phyloP scores from a whole-genome alignment of 1,140 invertebrate species.

The Calliphora vicina region DNA sequence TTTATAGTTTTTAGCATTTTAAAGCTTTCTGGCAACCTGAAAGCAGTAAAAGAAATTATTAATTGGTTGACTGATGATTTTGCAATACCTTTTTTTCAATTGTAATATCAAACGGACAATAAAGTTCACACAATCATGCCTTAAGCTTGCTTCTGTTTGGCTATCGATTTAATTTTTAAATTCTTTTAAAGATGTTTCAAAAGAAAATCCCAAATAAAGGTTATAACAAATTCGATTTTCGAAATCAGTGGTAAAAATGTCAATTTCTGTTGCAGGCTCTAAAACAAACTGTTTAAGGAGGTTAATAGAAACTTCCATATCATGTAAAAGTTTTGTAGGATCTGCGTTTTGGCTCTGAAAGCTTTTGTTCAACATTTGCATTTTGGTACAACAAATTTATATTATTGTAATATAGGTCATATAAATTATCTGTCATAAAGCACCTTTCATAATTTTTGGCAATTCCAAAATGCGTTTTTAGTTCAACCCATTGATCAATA shows the following conservation, averaged over 20 bases:
- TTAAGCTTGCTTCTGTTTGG: neutral
- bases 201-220: neutral
- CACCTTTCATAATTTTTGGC: neutral
- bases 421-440: too few species aligned
- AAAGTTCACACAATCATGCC: neutral
- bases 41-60: neutral
- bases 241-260: neutral
- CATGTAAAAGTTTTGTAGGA: neutral
- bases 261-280: neutral
- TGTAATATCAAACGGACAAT: neutral
- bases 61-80: neutral
- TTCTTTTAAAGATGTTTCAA: neutral
- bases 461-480: neutral
- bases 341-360: neutral
- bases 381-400: neutral
- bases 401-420: too few species aligned
- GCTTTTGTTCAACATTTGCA: neutral
- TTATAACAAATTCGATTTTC: neutral
- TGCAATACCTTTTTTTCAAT: neutral
- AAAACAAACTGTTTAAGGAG: neutral
- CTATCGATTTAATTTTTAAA: neutral
- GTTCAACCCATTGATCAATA: neutral
- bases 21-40: neutral
- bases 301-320: neutral
- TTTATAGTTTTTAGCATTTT: neutral